Evolutionary conservation across 2,797 vertebrate genomes (phyloP).

Genomic region (Alosa sapidissima): DNA sequence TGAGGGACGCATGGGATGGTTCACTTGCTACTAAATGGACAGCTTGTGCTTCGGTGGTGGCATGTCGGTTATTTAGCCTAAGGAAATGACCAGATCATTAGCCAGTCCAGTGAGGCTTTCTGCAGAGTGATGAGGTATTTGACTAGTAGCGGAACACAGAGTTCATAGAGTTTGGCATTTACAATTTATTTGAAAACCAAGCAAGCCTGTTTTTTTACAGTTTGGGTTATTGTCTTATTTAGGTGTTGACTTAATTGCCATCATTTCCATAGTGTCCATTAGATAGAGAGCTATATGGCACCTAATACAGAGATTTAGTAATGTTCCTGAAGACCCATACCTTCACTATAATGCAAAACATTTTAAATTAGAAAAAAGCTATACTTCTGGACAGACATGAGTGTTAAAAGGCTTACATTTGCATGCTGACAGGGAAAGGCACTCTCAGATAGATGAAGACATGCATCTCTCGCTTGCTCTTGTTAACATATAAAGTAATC

Average conservation of each 20-base stretch:
- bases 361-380: neutral
- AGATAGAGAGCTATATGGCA: neutral
- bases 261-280: neutral
- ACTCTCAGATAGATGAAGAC: neutral
- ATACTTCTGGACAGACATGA: neutral
- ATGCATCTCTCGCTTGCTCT: neutral
- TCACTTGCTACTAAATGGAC: neutral
- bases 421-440: neutral
- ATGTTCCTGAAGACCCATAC: neutral
- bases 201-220: neutral
- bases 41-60: neutral
- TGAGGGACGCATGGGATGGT: neutral
- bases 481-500: constrained; percentile 4
- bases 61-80: neutral
- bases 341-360: neutral
- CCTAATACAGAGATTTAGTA: neutral
- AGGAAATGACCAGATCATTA: neutral
- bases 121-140: neutral
- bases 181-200: neutral
- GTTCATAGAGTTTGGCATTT: neutral
- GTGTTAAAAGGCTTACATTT: neutral
- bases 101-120: neutral
- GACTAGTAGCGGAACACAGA: neutral
- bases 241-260: neutral
- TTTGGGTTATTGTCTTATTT: neutral